These are phyloP conservation scores for Caenorhabditis wallacei DNA, from an alignment of 2,888 invertebrate genomes.

Conservation along the genomic window DNA sequence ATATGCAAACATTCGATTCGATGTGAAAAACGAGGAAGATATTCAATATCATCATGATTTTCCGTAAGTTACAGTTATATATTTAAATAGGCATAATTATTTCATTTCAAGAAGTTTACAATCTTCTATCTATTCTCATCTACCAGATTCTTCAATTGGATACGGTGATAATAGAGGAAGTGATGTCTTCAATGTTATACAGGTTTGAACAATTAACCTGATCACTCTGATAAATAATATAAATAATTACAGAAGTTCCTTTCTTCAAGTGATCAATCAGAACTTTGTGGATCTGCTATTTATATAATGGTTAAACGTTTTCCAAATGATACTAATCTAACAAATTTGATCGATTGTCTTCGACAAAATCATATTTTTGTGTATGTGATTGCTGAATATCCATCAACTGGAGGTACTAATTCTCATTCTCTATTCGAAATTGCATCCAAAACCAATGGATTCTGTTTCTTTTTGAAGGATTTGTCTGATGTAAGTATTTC, in stretches of 20 bases:
- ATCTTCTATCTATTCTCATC: not conserved
- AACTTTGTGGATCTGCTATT: not conserved
- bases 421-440: not conserved
- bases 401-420: not conserved
- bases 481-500: not conserved
- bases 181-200: not conserved
- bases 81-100: too few relatives aligned
- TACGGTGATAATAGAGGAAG: not conserved
- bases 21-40: not conserved
- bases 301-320: not conserved
- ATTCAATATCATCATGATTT: not conserved
- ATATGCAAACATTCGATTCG: not conserved
- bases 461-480: not conserved
- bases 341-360: not conserved
- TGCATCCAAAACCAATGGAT: constrained; percentile 1
- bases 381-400: not conserved
- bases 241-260: not conserved
- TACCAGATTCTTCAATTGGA: not conserved
- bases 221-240: not conserved
- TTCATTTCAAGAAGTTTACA: not conserved
- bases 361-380: constrained; percentile 4
- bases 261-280: not conserved
- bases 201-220: not conserved
- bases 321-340: not conserved
- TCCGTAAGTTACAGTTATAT: not conserved